These are phyloP conservation scores for Crossaster papposus DNA, from an alignment of 53 echinoderm and acorn worm species.

Conservation along the genomic window DNA sequence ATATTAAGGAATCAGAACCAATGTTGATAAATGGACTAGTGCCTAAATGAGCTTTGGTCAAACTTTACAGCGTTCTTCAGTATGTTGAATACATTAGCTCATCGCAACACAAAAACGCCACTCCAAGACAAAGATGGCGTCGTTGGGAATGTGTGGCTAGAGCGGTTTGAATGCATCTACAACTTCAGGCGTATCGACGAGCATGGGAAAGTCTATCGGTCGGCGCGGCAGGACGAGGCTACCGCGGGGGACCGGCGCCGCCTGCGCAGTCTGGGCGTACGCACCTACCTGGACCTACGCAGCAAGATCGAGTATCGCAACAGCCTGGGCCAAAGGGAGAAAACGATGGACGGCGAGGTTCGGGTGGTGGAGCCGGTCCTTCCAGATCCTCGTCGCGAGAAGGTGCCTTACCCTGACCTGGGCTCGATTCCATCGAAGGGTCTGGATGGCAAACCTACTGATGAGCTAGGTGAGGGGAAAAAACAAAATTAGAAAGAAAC, in stretches of 20 bases:
- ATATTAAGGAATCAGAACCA: too few relatives aligned
- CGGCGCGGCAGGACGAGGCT: slow-evolving; percentile 78
- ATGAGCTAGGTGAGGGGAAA: background rate
- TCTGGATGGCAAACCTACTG: background rate
- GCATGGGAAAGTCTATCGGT: slow-evolving; percentile 71
- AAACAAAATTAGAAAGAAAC: background rate
- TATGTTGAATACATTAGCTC: too few relatives aligned
- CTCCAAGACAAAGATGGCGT: too few relatives aligned
- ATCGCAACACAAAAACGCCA: too few relatives aligned
- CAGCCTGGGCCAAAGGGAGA: slow-evolving; percentile 24
- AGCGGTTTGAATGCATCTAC: slow-evolving; percentile 57
- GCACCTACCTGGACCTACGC: slow-evolving; percentile 76
- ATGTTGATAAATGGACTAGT: too few relatives aligned
- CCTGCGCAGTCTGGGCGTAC: slow-evolving; percentile 63
- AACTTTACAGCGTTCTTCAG: too few relatives aligned
- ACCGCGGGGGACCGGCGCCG: slow-evolving; percentile 60
- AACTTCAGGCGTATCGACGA: slow-evolving; percentile 76
- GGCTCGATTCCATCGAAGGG: slow-evolving; percentile 1
- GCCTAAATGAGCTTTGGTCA: too few relatives aligned
- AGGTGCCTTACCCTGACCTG: slow-evolving; percentile 4
- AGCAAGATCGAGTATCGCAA: slow-evolving; percentile 70
- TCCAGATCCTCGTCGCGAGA: background rate
- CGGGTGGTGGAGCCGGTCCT: background rate
- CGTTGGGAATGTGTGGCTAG: background rate
- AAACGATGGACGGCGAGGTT: slow-evolving; percentile 5